Percentiles rank a stretch among this genome's conserved stretches.
Conservation (phyloP, 2,113 vertebrate genomes). For the Cyprinodon tularosa region DNA sequence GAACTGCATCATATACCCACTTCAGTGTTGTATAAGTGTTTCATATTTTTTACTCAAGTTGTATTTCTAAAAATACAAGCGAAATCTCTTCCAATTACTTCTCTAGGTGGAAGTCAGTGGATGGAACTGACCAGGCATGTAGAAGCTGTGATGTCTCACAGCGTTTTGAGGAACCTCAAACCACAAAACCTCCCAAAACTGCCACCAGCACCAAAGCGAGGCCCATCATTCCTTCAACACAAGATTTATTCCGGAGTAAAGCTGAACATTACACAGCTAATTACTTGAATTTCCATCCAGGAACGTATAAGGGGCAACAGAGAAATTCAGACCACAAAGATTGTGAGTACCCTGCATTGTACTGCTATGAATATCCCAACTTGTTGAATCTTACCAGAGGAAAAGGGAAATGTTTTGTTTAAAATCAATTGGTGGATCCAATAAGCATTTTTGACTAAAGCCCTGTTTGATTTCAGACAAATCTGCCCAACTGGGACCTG, state of each 20-base stretch:
- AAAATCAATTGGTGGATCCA: neutral
- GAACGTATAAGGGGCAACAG: slow-evolving; percentile 7
- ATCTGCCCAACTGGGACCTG: slow-evolving; percentile 54
- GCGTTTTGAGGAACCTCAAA: neutral
- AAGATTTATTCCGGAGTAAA: neutral
- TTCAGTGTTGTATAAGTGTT: no score
- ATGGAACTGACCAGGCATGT: slow-evolving; percentile 68
- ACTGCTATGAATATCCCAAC: neutral
- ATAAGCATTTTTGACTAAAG: neutral
- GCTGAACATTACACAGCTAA: neutral
- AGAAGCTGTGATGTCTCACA: slow-evolving; percentile 50
- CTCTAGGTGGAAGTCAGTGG: slow-evolving; percentile 71
- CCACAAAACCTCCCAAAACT: neutral
- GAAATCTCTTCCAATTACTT: no score
- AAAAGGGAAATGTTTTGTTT: neutral
- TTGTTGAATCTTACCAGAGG: no score
- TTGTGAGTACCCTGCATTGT: slow-evolving; percentile 21
- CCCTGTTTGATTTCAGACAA: slow-evolving; percentile 42
- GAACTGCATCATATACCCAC: no score
- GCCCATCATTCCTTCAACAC: neutral
- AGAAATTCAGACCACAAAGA: slow-evolving; percentile 6
- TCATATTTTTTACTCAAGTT: no score
- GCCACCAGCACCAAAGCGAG: neutral
- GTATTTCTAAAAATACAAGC: no score
- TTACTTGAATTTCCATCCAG: slow-evolving; percentile 17